These are phyloP conservation scores for Callipepla squamata DNA, from an alignment of 2,113 vertebrate species.

Conservation along the genomic window DNA sequence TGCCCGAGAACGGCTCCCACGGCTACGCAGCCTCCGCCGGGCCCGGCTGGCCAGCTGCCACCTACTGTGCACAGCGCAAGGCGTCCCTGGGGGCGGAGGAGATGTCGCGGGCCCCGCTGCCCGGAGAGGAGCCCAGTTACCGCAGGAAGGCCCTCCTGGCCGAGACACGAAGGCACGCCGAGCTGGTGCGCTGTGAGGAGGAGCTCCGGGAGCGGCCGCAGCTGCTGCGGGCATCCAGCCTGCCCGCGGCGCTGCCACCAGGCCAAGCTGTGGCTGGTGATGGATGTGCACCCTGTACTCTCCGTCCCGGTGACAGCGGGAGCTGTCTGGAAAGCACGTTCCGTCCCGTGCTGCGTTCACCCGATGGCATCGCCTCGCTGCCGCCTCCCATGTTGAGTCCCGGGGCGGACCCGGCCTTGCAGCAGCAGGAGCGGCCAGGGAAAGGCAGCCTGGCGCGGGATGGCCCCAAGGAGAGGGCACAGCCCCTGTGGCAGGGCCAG, in stretches of 20 bases:
- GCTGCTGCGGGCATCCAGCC: conserved; percentile 90
- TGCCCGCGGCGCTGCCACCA: conserved; percentile 87
- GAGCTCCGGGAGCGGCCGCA: conserved; percentile 85
- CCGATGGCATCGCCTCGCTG: neutral
- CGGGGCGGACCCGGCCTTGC: conserved; percentile 67
- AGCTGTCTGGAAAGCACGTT: conserved; percentile 60
- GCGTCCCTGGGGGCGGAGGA: conserved; percentile 84
- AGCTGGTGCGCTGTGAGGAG: conserved; percentile 59
- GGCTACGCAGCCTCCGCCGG: conserved; percentile 48
- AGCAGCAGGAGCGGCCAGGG: conserved; percentile 74
- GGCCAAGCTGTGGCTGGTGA: conserved; percentile 76
- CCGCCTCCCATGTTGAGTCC: neutral
- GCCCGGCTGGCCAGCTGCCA: conserved; percentile 83
- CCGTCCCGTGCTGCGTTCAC: conserved; percentile 5
- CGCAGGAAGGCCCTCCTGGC: conserved; percentile 70
- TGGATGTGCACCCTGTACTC: neutral
- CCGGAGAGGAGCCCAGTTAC: conserved; percentile 71
- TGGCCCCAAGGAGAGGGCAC: conserved; percentile 69
- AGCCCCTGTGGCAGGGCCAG: conserved; percentile 72
- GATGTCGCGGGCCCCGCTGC: conserved; percentile 65
- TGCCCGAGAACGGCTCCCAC: conserved; percentile 83
- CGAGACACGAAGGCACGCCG: conserved; percentile 55
- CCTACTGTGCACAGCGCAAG: conserved; percentile 82
- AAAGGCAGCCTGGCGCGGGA: conserved; percentile 78
- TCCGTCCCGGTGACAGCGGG: neutral